A percentile compares a stretch with the other conserved stretches of the same genome.
phyloP scores from a whole-genome alignment of 1,140 invertebrate genomes.

The Dendroctonus valens region DNA sequence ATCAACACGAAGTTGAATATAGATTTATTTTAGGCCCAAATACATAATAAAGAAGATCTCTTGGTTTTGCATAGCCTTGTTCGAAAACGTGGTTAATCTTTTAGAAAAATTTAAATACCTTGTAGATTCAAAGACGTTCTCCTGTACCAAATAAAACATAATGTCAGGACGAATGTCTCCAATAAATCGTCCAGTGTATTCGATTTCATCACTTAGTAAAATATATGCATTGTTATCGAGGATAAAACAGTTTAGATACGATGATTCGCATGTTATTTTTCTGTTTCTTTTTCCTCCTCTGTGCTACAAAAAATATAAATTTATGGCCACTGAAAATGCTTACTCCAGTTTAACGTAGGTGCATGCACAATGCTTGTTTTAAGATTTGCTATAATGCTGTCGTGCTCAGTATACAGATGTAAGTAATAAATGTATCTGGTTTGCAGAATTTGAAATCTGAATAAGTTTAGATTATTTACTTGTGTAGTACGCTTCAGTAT shows the following conservation, averaged over 20 bases:
- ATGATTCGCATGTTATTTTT: conserved; percentile 65
- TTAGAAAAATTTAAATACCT: conserved; percentile 17
- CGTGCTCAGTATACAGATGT: no score
- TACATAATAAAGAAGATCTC: not conserved
- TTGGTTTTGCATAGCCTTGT: not conserved
- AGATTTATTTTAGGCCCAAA: no score
- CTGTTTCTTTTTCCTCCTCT: conserved; percentile 44
- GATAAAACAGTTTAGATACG: conserved; percentile 76
- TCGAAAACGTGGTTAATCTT: not conserved
- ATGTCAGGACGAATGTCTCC: conserved; percentile 77
- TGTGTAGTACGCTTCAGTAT: no score
- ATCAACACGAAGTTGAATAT: no score
- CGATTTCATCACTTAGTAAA: conserved; percentile 69
- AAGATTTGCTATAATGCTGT: no score
- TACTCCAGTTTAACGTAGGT: no score
- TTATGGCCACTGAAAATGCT: no score
- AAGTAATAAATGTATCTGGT: no score
- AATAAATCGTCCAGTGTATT: conserved; percentile 77
- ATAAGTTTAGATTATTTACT: no score
- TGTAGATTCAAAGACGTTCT: conserved; percentile 73
- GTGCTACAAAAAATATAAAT: no score
- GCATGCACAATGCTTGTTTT: no score
- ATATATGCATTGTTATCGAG: conserved; percentile 89
- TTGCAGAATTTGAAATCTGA: no score
- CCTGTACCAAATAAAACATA: conserved; percentile 73